Conservation (phyloP, 1,140 invertebrate genomes). For the Orius insidiosus region DNA sequence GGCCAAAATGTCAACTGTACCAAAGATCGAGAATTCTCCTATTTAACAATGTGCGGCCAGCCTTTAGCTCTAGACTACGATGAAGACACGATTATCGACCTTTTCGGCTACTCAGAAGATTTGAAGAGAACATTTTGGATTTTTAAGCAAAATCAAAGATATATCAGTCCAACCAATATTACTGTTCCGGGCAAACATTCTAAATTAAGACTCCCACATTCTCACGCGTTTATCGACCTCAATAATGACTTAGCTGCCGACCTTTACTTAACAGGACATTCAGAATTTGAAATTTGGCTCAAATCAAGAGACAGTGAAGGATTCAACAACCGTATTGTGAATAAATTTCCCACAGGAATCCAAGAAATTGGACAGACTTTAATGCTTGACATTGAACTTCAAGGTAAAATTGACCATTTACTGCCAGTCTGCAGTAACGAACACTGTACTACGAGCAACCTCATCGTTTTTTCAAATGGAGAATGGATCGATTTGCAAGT, state of each 20-base stretch:
- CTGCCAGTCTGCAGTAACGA: constrained; percentile 58
- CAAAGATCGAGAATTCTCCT: constrained; percentile 27
- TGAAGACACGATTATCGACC: constrained; percentile 84
- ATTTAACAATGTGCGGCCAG: constrained; percentile 43
- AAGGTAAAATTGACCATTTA: constrained; percentile 63
- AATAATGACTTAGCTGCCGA: constrained; percentile 72
- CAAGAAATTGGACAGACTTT: constrained; percentile 63
- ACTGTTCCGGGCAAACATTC: neutral
- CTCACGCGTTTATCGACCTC: constrained; percentile 78
- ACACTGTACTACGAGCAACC: constrained; percentile 41
- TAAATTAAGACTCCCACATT: constrained; percentile 48
- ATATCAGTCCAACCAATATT: constrained; percentile 22
- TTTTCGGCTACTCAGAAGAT: constrained; percentile 50
- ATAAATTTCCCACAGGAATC: neutral
- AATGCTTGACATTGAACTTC: constrained; percentile 70
- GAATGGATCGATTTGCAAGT: constrained; percentile 49
- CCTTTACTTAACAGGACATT: constrained; percentile 53
- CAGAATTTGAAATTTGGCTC: constrained; percentile 57
- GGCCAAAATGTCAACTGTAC: constrained; percentile 38
- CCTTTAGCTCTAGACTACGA: constrained; percentile 79
- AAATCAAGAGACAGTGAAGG: constrained; percentile 23
- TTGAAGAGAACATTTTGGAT: constrained; percentile 53
- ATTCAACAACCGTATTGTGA: no score
- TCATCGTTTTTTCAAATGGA: constrained; percentile 45
- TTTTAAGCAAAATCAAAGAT: constrained; percentile 40